These are phyloP conservation scores for Saccostrea glomerata DNA, from an alignment of 1,140 invertebrate genomes.

Conservation along the genomic window DNA sequence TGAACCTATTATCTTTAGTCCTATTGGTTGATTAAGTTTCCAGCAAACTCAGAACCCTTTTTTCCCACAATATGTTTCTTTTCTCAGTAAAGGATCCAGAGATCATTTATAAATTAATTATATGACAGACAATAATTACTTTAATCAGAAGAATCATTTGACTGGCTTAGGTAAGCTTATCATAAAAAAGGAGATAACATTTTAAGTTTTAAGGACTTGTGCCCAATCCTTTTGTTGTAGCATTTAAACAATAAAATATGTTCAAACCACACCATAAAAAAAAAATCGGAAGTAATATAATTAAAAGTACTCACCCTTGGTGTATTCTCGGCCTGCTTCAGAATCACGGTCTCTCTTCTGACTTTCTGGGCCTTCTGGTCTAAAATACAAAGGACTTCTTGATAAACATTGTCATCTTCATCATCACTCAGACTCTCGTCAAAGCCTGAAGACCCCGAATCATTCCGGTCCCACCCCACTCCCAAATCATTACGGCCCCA, in stretches of 20 bases:
- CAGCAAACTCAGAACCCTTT: too few relatives aligned
- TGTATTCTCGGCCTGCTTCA: conserved; percentile 60
- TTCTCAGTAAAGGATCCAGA: too few relatives aligned
- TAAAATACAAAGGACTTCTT: conserved; percentile 60
- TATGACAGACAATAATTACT: too few relatives aligned
- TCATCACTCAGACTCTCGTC: conserved; percentile 1
- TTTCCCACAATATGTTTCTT: too few relatives aligned
- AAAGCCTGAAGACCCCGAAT: background rate
- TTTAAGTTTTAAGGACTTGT: too few relatives aligned
- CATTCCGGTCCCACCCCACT: conserved; percentile 1
- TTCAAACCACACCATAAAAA: background rate
- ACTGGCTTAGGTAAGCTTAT: too few relatives aligned
- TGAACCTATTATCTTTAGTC: too few relatives aligned
- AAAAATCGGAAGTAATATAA: background rate
- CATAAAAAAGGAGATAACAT: too few relatives aligned
- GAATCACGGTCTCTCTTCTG: conserved; percentile 70
- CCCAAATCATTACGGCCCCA: background rate
- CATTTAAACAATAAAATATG: background rate
- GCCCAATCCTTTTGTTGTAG: too few relatives aligned
- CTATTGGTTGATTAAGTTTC: too few relatives aligned
- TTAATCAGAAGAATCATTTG: too few relatives aligned
- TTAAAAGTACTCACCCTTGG: conserved; percentile 56
- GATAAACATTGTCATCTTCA: conserved; percentile 74
- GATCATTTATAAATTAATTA: too few relatives aligned
- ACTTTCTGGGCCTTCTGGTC: conserved; percentile 62